Conservation (phyloP, 2,888 invertebrate genomes). For the Callyntrura sp. region DNA sequence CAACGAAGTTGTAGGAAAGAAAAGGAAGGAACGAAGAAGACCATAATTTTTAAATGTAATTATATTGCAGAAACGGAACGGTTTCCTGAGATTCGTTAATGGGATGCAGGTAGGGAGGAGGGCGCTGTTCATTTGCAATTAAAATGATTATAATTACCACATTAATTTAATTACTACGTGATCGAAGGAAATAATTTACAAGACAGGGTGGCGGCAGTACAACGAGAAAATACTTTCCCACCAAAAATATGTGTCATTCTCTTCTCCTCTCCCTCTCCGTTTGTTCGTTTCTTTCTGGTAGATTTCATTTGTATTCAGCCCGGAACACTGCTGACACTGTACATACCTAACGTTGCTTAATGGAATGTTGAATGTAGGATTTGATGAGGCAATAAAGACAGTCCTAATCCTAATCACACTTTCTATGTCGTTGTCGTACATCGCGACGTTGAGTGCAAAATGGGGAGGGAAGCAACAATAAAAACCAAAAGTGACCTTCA, state of each 20-base stretch:
- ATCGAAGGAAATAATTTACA: slow-evolving; percentile 23
- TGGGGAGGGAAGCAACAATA: neutral
- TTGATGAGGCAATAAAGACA: slow-evolving; percentile 60
- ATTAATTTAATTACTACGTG: slow-evolving; percentile 42
- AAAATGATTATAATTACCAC: slow-evolving; percentile 25
- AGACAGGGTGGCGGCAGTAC: neutral
- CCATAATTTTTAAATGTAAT: neutral
- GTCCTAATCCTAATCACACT: slow-evolving; percentile 45
- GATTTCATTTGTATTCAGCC: slow-evolving; percentile 10
- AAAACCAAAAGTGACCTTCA: slow-evolving; percentile 43
- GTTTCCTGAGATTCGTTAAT: slow-evolving; percentile 31
- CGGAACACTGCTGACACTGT: neutral
- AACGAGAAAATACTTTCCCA: neutral
- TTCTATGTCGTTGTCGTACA: neutral
- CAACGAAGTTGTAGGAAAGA: neutral
- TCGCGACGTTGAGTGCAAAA: neutral
- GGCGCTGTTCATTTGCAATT: slow-evolving; percentile 36
- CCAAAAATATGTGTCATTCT: neutral
- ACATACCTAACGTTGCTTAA: neutral
- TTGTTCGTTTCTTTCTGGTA: neutral
- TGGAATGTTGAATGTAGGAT: neutral
- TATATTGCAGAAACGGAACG: neutral
- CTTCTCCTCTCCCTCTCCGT: neutral
- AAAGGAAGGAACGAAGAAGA: neutral
- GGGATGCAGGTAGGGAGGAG: neutral